These are phyloP conservation scores for Epicauta chinensis DNA, from an alignment of 1,140 invertebrate genomes.

Conservation along the genomic window DNA sequence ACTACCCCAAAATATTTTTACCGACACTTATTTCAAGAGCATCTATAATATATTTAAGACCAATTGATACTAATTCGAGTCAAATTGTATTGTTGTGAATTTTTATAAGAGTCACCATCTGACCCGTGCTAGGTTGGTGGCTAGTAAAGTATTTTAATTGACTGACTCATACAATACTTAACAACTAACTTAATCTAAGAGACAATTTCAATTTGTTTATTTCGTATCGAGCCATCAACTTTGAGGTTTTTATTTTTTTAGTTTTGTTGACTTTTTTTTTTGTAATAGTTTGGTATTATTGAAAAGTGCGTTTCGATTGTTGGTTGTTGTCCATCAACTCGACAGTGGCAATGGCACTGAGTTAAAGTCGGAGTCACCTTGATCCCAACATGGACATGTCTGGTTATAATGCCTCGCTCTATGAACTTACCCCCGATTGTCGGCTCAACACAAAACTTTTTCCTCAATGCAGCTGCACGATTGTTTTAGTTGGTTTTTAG, in stretches of 20 bases:
- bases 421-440: slow-evolving; percentile 39
- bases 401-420: slow-evolving; percentile 31
- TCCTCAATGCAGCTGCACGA: slow-evolving; percentile 33
- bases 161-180: background rate
- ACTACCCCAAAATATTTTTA: background rate
- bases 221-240: background rate
- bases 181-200: background rate
- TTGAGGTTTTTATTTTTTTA: background rate
- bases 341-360: slow-evolving; percentile 19
- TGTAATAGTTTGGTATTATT: background rate
- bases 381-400: slow-evolving; percentile 37
- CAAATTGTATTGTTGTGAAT: background rate
- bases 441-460: slow-evolving; percentile 34
- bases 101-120: background rate
- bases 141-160: background rate
- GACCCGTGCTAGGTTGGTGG: too few species aligned
- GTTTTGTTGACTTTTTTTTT: background rate
- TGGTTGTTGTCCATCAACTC: slow-evolving; percentile 12
- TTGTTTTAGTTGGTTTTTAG: slow-evolving; percentile 31
- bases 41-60: too few species aligned
- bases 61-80: too few species aligned
- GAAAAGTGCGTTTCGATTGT: slow-evolving; percentile 4
- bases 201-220: background rate
- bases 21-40: background rate
- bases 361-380: slow-evolving; percentile 29